These are phyloP conservation scores for Pseudomyrmex dendroicus DNA, from an alignment of 1,140 invertebrate species.

Conservation along the genomic window DNA sequence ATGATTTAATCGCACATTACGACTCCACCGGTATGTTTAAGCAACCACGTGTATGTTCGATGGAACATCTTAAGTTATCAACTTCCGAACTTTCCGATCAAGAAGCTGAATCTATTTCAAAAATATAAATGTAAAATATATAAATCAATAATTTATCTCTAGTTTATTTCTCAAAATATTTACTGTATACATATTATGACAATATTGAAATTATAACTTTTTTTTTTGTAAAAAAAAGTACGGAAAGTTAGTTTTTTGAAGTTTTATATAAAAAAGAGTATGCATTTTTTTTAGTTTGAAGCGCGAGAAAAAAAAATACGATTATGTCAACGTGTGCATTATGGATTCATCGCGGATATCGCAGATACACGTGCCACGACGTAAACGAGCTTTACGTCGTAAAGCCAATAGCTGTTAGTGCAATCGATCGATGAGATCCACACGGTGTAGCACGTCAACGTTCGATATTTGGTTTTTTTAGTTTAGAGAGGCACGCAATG, in stretches of 20 bases:
- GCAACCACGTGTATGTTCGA: not conserved
- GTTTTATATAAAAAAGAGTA: no score
- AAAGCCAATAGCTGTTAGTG: conserved; percentile 26
- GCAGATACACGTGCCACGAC: conserved; percentile 9
- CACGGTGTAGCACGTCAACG: not conserved
- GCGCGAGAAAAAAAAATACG: not conserved
- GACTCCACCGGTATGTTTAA: not conserved
- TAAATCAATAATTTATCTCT: not conserved
- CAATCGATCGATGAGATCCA: conserved; percentile 37
- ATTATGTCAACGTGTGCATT: not conserved
- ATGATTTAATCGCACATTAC: conserved; percentile 45
- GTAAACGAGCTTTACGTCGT: not conserved
- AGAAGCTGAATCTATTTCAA: not conserved
- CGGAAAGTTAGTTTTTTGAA: no score
- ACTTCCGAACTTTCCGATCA: not conserved
- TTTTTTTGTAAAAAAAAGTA: no score
- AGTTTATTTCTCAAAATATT: no score
- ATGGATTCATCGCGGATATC: conserved; percentile 3
- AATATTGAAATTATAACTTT: no score
- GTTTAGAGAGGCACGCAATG: not conserved
- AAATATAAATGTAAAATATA: conserved; percentile 3
- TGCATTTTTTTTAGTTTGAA: conserved; percentile 4
- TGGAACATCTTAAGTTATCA: conserved; percentile 5
- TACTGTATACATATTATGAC: no score
- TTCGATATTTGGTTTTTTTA: not conserved